Evolutionary conservation across 2,888 invertebrate genomes (phyloP).

Genomic region (Autographa pulchrina): DNA sequence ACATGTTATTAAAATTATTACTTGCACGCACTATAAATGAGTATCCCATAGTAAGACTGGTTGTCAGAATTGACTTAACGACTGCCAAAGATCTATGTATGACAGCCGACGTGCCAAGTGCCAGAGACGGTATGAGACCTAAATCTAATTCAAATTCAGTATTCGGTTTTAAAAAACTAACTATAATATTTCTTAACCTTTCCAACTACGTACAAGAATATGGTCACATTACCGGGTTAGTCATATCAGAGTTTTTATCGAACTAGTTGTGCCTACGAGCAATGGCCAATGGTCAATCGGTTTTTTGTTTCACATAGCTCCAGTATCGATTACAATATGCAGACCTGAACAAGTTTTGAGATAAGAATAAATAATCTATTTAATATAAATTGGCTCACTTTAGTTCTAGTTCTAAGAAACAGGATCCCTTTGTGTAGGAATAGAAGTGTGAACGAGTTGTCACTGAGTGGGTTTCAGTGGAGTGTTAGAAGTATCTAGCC

Average conservation of each 20-base stretch:
- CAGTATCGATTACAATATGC: constrained; percentile 44
- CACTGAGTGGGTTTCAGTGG: neutral
- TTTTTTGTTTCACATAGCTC: constrained; percentile 58
- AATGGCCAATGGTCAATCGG: constrained; percentile 66
- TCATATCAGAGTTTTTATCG: constrained; percentile 73
- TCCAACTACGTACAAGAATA: constrained; percentile 6
- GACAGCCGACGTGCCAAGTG: too few species aligned
- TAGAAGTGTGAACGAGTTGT: neutral
- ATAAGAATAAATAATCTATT: constrained; percentile 35
- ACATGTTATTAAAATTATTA: too few species aligned
- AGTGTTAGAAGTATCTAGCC: neutral
- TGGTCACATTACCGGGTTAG: constrained; percentile 61
- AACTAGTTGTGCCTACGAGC: constrained; percentile 67
- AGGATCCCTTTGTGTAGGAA: constrained; percentile 15
- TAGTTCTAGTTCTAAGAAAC: constrained; percentile 7
- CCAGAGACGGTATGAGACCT: too few species aligned
- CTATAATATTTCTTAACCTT: too few species aligned
- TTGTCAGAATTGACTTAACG: too few species aligned
- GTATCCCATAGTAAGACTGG: too few species aligned
- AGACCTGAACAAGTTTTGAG: constrained; percentile 22
- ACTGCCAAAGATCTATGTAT: too few species aligned
- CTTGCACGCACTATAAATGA: too few species aligned
- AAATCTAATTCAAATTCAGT: too few species aligned
- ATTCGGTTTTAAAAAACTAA: too few species aligned
- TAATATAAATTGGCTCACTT: constrained; percentile 29